Evolutionary conservation across 2,113 vertebrate species (phyloP).

Genomic region (Choloepus hoffmanni): DNA sequence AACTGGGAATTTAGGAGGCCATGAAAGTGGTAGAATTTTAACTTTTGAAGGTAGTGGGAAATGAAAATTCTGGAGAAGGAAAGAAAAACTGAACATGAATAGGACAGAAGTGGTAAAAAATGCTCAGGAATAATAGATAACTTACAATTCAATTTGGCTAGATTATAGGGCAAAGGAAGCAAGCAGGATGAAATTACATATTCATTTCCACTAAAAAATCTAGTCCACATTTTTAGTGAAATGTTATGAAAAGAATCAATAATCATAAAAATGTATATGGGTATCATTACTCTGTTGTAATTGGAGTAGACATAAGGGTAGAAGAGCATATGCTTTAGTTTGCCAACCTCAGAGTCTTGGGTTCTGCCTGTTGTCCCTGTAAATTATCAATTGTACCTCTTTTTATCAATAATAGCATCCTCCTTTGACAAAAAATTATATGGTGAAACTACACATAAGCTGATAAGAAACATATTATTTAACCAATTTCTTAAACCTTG

Average conservation of each 20-base stretch:
- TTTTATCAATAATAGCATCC: neutral
- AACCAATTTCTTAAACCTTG: too few species aligned
- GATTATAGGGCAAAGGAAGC: neutral
- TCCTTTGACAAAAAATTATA: neutral
- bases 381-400: neutral
- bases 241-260: neutral
- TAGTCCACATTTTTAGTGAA: neutral
- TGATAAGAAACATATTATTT: too few species aligned
- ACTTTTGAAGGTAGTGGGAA: neutral
- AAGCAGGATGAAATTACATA: neutral
- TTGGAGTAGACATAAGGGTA: neutral
- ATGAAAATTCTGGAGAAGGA: neutral
- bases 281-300: neutral
- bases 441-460: neutral
- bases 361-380: neutral
- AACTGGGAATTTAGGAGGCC: neutral
- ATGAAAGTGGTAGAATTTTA: neutral
- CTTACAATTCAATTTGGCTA: too few species aligned
- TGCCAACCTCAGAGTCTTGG: neutral
- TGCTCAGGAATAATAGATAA: neutral
- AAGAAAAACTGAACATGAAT: neutral
- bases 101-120: neutral
- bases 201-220: neutral
- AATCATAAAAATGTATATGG: neutral
- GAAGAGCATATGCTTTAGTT: neutral